These are phyloP conservation scores for Passerina amoena DNA, from an alignment of 2,113 vertebrate genomes.

Conservation along the genomic window DNA sequence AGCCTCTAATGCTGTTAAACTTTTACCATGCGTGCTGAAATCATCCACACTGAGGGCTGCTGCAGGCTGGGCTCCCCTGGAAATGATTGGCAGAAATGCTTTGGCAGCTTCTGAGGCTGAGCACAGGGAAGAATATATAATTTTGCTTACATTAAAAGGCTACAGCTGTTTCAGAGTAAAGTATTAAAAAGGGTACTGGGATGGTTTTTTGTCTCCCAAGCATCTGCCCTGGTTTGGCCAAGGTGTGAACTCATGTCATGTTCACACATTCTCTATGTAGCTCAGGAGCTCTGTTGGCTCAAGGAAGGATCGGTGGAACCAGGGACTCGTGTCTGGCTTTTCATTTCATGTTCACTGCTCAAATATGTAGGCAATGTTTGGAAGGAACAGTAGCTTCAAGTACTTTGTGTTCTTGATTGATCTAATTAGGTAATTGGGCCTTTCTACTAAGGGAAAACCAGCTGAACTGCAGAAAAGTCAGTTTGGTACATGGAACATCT, in stretches of 20 bases:
- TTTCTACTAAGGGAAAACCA: neutral
- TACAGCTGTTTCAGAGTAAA: neutral
- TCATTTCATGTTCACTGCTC: neutral
- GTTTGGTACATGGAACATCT: neutral
- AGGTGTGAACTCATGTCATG: neutral
- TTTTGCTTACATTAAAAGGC: neutral
- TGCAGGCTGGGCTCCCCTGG: constrained; percentile 5
- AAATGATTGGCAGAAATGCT: neutral
- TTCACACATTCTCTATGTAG: neutral
- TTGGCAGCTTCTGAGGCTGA: neutral
- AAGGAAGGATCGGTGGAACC: neutral
- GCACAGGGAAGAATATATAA: neutral
- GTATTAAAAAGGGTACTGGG: neutral
- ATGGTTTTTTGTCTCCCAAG: neutral
- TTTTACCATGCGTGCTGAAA: neutral
- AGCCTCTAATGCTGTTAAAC: neutral
- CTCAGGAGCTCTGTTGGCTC: neutral
- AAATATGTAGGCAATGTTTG: neutral
- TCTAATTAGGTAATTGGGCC: neutral
- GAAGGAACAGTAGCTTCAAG: neutral
- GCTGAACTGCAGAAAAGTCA: neutral
- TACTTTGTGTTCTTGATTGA: neutral
- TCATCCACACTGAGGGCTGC: neutral
- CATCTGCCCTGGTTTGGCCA: neutral
- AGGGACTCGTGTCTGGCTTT: accelerated